Conservation (phyloP, 2,888 invertebrate genomes). For the Aspidiotus destructor region DNA sequence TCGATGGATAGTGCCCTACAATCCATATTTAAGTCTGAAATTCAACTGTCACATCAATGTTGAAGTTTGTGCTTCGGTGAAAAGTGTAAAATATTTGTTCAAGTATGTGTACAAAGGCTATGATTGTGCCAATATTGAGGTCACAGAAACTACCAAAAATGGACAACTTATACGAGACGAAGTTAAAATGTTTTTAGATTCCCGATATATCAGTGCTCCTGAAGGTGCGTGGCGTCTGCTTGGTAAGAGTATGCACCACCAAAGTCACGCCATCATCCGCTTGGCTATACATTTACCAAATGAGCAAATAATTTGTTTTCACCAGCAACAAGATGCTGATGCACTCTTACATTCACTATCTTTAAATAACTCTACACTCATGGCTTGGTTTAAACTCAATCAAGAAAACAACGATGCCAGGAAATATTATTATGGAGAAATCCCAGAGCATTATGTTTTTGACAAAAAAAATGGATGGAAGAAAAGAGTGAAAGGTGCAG, state of each 20-base stretch:
- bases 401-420: neutral
- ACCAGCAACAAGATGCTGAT: neutral
- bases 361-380: conserved; percentile 15
- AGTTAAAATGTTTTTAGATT: neutral
- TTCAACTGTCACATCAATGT: neutral
- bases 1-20: neutral
- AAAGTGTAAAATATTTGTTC: neutral
- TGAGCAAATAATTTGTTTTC: neutral
- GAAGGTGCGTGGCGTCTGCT: neutral
- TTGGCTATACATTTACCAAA: neutral
- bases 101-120: neutral
- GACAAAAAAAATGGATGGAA: neutral
- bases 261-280: neutral
- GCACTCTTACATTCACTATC: neutral
- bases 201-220: neutral
- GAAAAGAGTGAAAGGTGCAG: neutral
- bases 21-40: neutral
- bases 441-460: conserved; percentile 21
- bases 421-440: conserved; percentile 18
- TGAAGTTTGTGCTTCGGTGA: neutral
- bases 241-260: neutral
- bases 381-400: conserved; percentile 28
- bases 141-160: neutral
- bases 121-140: conserved; percentile 13
- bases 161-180: neutral